Conservation (phyloP, 2,797 vertebrate genomes). For the Synanceia verrucosa region DNA sequence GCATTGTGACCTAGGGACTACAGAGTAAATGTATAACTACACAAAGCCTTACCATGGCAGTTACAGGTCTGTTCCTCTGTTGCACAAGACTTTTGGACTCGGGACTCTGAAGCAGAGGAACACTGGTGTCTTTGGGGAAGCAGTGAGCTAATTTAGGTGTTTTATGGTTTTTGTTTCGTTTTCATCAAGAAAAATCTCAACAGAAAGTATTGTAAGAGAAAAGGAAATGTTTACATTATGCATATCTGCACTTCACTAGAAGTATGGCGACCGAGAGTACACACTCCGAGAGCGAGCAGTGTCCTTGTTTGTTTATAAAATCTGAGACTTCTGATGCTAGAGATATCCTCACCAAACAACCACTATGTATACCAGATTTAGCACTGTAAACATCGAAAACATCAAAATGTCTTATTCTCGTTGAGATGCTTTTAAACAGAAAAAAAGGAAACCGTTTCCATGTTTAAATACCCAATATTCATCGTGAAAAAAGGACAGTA, state of each 20-base stretch:
- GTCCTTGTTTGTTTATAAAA: slow-evolving; percentile 80
- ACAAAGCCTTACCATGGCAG: slow-evolving; percentile 88
- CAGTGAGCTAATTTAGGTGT: slow-evolving; percentile 75
- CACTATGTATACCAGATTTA: slow-evolving; percentile 88
- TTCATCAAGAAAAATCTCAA: slow-evolving; percentile 91
- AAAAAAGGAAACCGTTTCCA: slow-evolving; percentile 47
- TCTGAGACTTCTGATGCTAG: slow-evolving; percentile 89
- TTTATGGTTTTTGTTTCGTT: slow-evolving; percentile 72
- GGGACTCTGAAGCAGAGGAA: slow-evolving; percentile 83
- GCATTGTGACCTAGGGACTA: slow-evolving; percentile 87
- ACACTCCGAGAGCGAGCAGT: slow-evolving; percentile 75
- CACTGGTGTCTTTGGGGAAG: slow-evolving; percentile 78
- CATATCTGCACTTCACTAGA: slow-evolving; percentile 91
- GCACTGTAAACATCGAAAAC: slow-evolving; percentile 84
- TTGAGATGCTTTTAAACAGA: slow-evolving; percentile 76
- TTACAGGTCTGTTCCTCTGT: slow-evolving; percentile 90
- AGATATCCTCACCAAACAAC: slow-evolving; percentile 84
- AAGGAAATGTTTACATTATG: slow-evolving; percentile 96
- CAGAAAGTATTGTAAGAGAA: slow-evolving; percentile 68
- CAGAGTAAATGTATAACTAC: slow-evolving; percentile 82
- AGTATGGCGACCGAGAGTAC: slow-evolving; percentile 80
- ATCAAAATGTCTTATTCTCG: slow-evolving; percentile 84
- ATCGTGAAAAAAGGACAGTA: slow-evolving; percentile 58
- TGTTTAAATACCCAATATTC: slow-evolving; percentile 72
- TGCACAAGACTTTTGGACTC: slow-evolving; percentile 91